A percentile compares a stretch with the other conserved stretches of the same genome.
These are phyloP conservation scores for Squalus acanthias DNA, from an alignment of 2,797 vertebrate species.

Conservation along the genomic window DNA sequence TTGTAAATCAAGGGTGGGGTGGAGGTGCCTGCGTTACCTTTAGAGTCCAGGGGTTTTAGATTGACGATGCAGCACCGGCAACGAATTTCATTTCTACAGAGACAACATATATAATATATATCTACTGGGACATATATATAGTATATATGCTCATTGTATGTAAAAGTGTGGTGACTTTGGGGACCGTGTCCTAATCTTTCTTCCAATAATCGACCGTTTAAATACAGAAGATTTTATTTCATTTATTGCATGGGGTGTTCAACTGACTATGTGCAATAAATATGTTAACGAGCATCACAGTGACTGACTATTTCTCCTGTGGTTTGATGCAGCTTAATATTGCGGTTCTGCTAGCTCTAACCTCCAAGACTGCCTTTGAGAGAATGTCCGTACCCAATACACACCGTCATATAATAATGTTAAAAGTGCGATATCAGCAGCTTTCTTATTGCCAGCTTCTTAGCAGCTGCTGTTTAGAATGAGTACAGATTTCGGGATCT, in stretches of 20 bases:
- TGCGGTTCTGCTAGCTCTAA: background rate
- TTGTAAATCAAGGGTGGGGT: background rate
- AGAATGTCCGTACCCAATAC: background rate
- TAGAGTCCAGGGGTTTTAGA: background rate
- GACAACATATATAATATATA: background rate
- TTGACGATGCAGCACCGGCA: background rate
- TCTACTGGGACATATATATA: background rate
- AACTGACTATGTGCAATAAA: background rate
- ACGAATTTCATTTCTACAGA: background rate
- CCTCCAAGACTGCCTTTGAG: background rate
- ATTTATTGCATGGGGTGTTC: background rate
- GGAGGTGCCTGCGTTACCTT: background rate
- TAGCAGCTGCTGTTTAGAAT: background rate
- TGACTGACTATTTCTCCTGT: background rate
- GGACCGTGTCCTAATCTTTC: background rate
- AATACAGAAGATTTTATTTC: background rate
- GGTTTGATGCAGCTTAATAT: background rate
- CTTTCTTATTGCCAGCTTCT: background rate
- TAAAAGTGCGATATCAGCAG: background rate
- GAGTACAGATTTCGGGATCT: background rate
- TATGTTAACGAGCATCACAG: background rate
- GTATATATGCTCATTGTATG: background rate
- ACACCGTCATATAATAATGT: background rate
- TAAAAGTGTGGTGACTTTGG: background rate
- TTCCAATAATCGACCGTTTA: background rate